A percentile compares a stretch with the other conserved stretches of the same genome.
Evolutionary conservation across 2,797 vertebrate genomes (phyloP).

Genomic region (Falco cherrug): DNA sequence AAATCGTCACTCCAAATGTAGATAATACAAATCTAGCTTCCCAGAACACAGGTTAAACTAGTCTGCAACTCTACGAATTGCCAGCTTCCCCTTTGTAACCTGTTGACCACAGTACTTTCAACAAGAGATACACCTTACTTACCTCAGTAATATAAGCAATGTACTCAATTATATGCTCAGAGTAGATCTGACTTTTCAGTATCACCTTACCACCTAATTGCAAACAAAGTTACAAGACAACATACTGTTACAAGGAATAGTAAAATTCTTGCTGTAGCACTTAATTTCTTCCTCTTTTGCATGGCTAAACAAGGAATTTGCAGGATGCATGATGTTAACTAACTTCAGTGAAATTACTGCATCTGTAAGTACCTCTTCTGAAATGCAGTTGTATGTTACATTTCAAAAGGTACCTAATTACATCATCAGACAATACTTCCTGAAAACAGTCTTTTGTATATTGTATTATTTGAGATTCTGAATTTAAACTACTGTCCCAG

Average conservation of each 20-base stretch:
- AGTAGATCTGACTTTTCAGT: constrained; percentile 81
- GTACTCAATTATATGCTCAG: constrained; percentile 79
- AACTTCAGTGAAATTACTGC: neutral
- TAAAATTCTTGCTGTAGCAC: neutral
- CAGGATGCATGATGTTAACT: neutral
- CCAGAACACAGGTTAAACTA: neutral
- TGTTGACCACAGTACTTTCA: neutral
- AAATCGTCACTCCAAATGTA: neutral
- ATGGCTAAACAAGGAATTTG: neutral
- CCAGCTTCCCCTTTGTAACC: neutral
- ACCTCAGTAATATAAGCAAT: constrained; percentile 85
- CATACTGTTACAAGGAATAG: neutral
- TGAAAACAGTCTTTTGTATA: neutral
- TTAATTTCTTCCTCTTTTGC: neutral
- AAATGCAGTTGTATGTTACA: neutral
- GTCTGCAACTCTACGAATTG: neutral
- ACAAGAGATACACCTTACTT: constrained; percentile 6
- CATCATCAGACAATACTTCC: neutral
- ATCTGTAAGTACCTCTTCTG: neutral
- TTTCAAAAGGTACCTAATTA: neutral
- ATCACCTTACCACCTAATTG: constrained; percentile 86
- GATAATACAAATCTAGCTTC: neutral
- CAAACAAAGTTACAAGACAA: neutral
- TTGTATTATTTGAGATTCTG: neutral
- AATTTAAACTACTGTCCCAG: neutral